A percentile compares a stretch with the other conserved stretches of the same genome.
Conservation (phyloP, 2,888 invertebrate genomes). For the Ametastegia equiseti region DNA sequence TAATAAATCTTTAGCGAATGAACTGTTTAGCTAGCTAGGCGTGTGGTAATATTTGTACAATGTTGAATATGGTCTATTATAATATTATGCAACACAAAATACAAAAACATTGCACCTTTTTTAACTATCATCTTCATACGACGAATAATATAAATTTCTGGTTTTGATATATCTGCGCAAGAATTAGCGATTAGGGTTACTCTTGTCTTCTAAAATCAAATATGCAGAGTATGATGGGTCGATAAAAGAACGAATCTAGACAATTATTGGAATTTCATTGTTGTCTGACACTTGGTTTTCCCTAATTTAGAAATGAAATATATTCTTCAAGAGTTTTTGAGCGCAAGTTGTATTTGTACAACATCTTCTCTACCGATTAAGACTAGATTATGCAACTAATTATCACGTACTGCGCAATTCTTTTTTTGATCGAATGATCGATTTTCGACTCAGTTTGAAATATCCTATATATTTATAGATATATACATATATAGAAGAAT, state of each 20-base stretch:
- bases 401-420: constrained; percentile 4
- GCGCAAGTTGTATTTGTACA: constrained; percentile 14
- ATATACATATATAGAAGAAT: constrained; percentile 4
- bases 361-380: constrained; percentile 3
- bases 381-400: not conserved
- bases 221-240: constrained; percentile 20
- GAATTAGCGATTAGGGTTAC: constrained; percentile 23
- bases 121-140: constrained; percentile 17
- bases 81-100: not conserved
- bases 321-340: not conserved
- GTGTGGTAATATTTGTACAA: constrained; percentile 31
- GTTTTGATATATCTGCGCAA: not conserved
- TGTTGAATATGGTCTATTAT: constrained; percentile 15
- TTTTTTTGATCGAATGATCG: not conserved
- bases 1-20: constrained; percentile 7
- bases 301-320: constrained; percentile 22
- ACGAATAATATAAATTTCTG: not conserved
- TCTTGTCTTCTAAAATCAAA: constrained; percentile 35
- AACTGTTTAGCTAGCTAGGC: constrained; percentile 10
- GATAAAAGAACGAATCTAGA: not conserved
- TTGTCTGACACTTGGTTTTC: constrained; percentile 28
- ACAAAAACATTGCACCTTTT: constrained; percentile 38
- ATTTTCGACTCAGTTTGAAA: not conserved
- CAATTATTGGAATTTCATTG: constrained; percentile 20
- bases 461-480: constrained; percentile 15